phyloP scores from a whole-genome alignment of 2,113 vertebrate species.

The Datnioides undecimradiatus region DNA sequence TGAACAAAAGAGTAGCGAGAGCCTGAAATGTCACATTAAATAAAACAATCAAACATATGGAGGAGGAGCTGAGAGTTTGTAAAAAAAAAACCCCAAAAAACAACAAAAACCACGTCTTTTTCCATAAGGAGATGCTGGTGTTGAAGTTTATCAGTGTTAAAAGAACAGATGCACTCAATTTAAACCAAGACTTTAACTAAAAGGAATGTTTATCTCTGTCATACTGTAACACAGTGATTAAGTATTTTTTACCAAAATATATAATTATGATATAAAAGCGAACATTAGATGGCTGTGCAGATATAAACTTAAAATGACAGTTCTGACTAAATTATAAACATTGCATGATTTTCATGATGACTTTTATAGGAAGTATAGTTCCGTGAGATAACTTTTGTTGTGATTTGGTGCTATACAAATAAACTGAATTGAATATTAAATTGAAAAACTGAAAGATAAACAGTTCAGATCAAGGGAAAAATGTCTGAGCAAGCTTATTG shows the following conservation, averaged over 20 bases:
- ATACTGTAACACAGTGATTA: background rate
- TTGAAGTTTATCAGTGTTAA: too few relatives aligned
- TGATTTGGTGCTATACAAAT: too few relatives aligned
- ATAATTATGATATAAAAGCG: too few relatives aligned
- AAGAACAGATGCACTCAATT: background rate
- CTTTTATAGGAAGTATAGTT: too few relatives aligned
- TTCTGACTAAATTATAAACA: background rate
- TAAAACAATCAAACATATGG: background rate
- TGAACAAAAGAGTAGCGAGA: background rate
- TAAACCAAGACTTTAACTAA: background rate
- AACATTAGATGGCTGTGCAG: background rate
- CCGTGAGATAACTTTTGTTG: too few relatives aligned
- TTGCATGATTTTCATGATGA: too few relatives aligned
- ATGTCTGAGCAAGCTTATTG: too few relatives aligned
- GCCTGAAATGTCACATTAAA: background rate
- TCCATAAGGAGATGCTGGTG: background rate
- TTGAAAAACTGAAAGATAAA: too few relatives aligned
- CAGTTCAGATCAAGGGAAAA: too few relatives aligned
- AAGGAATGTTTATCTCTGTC: background rate
- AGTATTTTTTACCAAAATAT: background rate
- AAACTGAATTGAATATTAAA: too few relatives aligned
- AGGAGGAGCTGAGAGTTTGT: background rate
- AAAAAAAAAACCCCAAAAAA: too few relatives aligned
- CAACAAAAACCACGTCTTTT: too few relatives aligned
- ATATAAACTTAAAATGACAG: conserved; percentile 4